Evolutionary conservation across 1,140 invertebrate species (phyloP).

Genomic region (Geopemphigus sp.): DNA sequence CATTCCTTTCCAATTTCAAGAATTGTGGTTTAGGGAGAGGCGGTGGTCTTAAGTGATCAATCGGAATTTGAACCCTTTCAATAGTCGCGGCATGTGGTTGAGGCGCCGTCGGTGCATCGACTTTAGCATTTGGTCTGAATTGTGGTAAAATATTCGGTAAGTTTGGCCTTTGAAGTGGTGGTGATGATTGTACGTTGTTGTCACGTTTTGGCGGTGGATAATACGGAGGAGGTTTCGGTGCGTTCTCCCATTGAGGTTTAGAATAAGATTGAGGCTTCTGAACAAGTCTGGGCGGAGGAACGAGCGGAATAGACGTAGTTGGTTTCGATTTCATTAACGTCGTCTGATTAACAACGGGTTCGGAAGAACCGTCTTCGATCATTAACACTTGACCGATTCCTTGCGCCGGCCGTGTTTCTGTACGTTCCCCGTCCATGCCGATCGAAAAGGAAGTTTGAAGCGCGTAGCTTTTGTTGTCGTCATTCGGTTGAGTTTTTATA

Average conservation of each 20-base stretch:
- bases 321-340: conserved; percentile 14
- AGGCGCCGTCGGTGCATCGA: conserved; percentile 58
- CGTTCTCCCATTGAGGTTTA: conserved; percentile 53
- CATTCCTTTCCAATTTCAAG: conserved; percentile 55
- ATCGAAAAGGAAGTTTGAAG: conserved; percentile 54
- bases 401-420: conserved; percentile 50
- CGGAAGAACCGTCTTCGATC: conserved; percentile 50
- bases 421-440: conserved; percentile 50
- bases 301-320: conserved; percentile 23
- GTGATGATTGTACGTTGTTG: too few relatives aligned
- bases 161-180: conserved; percentile 23
- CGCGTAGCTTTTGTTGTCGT: conserved; percentile 53
- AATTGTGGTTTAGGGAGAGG: conserved; percentile 57
- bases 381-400: conserved; percentile 53
- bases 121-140: conserved; percentile 67
- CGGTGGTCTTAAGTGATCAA: conserved; percentile 55
- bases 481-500: conserved; percentile 50
- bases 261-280: conserved; percentile 49
- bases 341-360: conserved; percentile 13
- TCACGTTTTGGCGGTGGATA: conserved; percentile 42
- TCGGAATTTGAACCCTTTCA: conserved; percentile 53
- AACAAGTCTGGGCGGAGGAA: background rate
- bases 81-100: conserved; percentile 48
- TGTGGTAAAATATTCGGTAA: conserved; percentile 70
- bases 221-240: conserved; percentile 47